Conservation (phyloP, 2,797 vertebrate species). For the Natrix natrix region DNA sequence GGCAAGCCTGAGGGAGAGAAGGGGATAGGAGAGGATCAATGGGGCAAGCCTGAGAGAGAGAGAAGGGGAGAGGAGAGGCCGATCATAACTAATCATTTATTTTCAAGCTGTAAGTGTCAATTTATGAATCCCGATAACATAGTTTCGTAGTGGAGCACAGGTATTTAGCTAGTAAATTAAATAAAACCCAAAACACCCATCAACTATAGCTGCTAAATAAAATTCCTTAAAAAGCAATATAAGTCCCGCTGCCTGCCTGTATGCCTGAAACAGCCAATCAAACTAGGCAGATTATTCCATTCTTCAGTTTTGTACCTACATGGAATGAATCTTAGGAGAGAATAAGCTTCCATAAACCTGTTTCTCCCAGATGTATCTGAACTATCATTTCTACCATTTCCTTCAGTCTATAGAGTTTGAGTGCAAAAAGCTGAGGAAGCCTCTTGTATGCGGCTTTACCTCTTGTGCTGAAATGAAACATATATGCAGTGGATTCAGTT, state of each 20-base stretch:
- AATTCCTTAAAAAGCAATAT: not conserved
- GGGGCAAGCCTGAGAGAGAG: too few species aligned
- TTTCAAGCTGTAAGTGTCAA: too few species aligned
- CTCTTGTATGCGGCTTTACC: conserved; percentile 21
- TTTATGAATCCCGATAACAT: too few species aligned
- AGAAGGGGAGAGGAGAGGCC: too few species aligned
- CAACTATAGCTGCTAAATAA: not conserved
- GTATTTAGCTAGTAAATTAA: not conserved
- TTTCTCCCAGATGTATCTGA: not conserved
- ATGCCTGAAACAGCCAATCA: conserved; percentile 40
- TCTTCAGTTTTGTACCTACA: conserved; percentile 61
- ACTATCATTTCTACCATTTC: not conserved
- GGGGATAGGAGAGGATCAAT: too few species aligned
- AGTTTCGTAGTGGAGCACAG: too few species aligned
- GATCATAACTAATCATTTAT: too few species aligned
- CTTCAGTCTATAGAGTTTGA: conserved; percentile 55
- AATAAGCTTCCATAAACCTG: not conserved
- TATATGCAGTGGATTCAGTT: conserved; percentile 69
- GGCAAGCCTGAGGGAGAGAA: too few species aligned
- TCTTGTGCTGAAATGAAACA: conserved; percentile 63
- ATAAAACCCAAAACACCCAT: not conserved
- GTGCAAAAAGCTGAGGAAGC: conserved; percentile 65
- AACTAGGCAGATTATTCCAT: conserved; percentile 50
- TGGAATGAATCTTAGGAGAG: conserved; percentile 68
- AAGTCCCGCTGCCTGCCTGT: conserved; percentile 9